Percentiles rank a stretch among this genome's conserved stretches.
Conservation (phyloP, 2,113 vertebrate genomes). For the Zapornia atra region DNA sequence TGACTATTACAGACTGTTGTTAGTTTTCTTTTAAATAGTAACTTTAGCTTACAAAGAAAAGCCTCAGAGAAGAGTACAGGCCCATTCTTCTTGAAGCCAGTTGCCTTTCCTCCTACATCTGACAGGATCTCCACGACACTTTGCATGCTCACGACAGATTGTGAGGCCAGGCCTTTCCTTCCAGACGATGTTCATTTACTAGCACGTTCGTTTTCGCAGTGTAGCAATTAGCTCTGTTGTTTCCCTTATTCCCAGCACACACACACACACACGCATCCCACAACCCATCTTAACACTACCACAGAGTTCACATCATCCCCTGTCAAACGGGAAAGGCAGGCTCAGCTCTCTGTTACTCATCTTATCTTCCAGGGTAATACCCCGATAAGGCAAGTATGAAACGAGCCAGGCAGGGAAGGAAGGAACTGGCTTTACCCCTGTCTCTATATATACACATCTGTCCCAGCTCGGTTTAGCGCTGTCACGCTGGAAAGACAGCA, state of each 20-base stretch:
- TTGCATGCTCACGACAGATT: neutral
- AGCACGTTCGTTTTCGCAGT: fast-evolving
- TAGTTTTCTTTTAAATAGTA: neutral
- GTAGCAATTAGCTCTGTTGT: neutral
- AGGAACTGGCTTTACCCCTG: neutral
- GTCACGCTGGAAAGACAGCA: neutral
- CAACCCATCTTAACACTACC: fast-evolving
- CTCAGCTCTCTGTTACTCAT: neutral
- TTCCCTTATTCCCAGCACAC: neutral
- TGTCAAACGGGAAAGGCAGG: neutral
- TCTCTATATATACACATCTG: neutral
- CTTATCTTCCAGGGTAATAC: neutral
- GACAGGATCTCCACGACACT: neutral
- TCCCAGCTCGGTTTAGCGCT: neutral
- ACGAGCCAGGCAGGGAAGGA: neutral
- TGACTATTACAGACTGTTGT: neutral
- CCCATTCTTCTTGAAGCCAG: neutral
- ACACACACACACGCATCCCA: neutral
- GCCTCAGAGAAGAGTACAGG: neutral
- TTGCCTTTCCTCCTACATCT: neutral
- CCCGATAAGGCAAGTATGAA: neutral
- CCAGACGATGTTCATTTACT: neutral
- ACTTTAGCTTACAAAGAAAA: neutral
- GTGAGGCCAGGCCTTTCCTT: neutral
- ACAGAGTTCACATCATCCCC: fast-evolving